Evolutionary conservation across 2,888 invertebrate genomes (phyloP), one percentile per base, ranked within the genome.

Genomic region (Cephus spinipes): DNA sequence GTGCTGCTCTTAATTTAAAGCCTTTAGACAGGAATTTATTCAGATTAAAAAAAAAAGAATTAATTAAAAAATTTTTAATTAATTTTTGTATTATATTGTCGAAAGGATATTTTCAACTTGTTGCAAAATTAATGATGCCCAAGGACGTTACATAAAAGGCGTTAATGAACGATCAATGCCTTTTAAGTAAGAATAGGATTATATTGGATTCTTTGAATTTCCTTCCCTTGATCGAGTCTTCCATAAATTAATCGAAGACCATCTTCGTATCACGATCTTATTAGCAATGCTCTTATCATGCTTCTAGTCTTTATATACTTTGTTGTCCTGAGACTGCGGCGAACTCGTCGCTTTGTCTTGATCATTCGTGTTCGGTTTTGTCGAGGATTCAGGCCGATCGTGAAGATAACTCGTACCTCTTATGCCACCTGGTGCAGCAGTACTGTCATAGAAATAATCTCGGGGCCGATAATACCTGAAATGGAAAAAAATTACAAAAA

Each of bases 401-500:
- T 88, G 87, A 79, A 87, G 85, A 82, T 88, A 88, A 77, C 88
- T 87, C 69, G 88, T 88, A 75, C 88, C 88, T 12, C 89, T 85
- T 55, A 87, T 86, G 81, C 88, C 87, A 55, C 87, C 89, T 2
- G 89, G 89, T 11, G 89, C 87, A 30, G 88, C 88, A 35, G 89
- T 89, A 77, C 89, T 89, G 82, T 89, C 89, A 83, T 89, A 88
- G 86, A 86, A 89, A 84, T 89, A 89, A 87, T 89, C 89, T 83
- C 89, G 85, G 12, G 89, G 89, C 80, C 89, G 87, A 83, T 89
- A 89, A 81, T 84, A 80, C 36, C 89, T 89, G 85, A 71, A 85
- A 85, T 80, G 83, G 73, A 68, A 76, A 76, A 30, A 74, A 55
- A 55, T 23, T 23, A 23, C 1, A 55, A 55, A 55, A 55, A 9